Conservation (phyloP, 2,888 invertebrate species). For the Caenorhabditis becei region DNA sequence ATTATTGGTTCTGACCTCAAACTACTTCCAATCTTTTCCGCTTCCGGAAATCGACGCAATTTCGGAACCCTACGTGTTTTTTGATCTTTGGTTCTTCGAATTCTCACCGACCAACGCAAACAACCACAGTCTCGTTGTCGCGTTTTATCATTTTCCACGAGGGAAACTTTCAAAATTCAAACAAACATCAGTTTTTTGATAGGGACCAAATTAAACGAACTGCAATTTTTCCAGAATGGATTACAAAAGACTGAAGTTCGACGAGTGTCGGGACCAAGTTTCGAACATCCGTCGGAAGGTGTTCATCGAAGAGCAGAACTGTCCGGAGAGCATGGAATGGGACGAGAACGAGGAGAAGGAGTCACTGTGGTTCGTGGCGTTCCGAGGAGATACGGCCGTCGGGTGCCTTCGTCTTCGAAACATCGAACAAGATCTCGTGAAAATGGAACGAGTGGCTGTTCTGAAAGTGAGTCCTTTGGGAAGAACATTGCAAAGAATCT, state of each 20-base stretch:
- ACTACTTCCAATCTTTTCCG: slow-evolving; percentile 5
- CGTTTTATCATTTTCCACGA: background rate
- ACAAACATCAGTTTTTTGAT: too few species aligned
- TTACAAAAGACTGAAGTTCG: slow-evolving; percentile 36
- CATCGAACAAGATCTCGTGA: slow-evolving; percentile 34
- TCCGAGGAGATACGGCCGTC: slow-evolving; percentile 37
- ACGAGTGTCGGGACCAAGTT: slow-evolving; percentile 41
- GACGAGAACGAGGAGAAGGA: slow-evolving; percentile 59
- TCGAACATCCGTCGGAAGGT: slow-evolving; percentile 48
- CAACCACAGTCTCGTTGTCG: background rate
- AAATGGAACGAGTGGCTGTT: slow-evolving; percentile 60
- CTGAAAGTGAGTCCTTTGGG: slow-evolving; percentile 29
- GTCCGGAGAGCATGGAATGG: slow-evolving; percentile 62
- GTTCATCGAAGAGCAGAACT: slow-evolving; percentile 66
- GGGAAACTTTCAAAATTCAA: too few species aligned
- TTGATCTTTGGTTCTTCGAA: background rate
- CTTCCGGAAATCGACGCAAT: background rate
- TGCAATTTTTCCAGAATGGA: slow-evolving; percentile 23
- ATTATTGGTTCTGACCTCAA: background rate
- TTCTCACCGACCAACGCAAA: background rate
- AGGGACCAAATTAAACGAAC: background rate
- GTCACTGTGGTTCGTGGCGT: slow-evolving; percentile 53
- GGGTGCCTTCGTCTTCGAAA: slow-evolving; percentile 46
- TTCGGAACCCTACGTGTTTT: background rate
- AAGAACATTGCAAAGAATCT: background rate